Percentiles rank a stretch among this genome's conserved stretches.
Conservation (phyloP, 2,113 vertebrate genomes). For the Entosphenus tridentatus region DNA sequence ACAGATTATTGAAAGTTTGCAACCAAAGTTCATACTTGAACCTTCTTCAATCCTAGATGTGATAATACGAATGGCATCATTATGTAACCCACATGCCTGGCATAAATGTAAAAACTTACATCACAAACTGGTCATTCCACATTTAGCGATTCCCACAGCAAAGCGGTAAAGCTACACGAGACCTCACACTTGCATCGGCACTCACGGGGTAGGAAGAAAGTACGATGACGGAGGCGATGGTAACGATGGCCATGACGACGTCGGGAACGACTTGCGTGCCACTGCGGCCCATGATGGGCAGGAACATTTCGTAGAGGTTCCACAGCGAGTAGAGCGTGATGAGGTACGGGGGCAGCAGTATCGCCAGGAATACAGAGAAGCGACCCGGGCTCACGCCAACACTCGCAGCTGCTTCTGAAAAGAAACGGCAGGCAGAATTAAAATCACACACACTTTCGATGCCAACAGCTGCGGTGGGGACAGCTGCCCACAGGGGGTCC, state of each 20-base stretch:
- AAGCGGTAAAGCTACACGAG: too few relatives aligned
- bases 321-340: constrained; percentile 73
- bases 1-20: too few relatives aligned
- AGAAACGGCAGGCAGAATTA: too few relatives aligned
- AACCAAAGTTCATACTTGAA: too few relatives aligned
- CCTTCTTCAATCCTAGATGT: not conserved
- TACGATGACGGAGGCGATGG: constrained; percentile 39
- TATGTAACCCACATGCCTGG: not conserved
- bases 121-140: not conserved
- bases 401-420: too few relatives aligned
- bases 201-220: constrained; percentile 83
- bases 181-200: constrained; percentile 10
- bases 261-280: constrained; percentile 79
- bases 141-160: too few relatives aligned
- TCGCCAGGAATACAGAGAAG: constrained; percentile 35
- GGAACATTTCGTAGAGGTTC: constrained; percentile 88
- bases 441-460: too few relatives aligned
- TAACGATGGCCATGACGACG: constrained; percentile 42
- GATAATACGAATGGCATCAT: not conserved
- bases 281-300: constrained; percentile 73
- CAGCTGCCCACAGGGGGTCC: too few relatives aligned
- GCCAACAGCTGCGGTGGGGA: too few relatives aligned
- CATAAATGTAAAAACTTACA: constrained; percentile 9
- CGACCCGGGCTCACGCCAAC: too few relatives aligned
- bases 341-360: constrained; percentile 55